These are phyloP conservation scores for Drosophila melanica DNA, from an alignment of 1,140 invertebrate genomes.

Conservation along the genomic window DNA sequence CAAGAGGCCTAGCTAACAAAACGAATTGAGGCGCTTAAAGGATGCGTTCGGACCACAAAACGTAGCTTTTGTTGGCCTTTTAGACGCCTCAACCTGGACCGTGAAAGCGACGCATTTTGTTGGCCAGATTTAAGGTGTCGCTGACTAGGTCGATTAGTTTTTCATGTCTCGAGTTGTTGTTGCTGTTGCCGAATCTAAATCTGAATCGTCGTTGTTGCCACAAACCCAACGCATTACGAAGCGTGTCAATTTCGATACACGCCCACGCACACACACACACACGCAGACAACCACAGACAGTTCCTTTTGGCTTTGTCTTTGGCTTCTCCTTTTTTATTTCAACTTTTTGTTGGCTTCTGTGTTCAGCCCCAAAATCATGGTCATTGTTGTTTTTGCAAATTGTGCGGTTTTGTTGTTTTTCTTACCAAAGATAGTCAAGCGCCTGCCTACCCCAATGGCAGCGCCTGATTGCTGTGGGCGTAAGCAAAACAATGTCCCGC, in stretches of 20 bases:
- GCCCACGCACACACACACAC: conserved; percentile 33
- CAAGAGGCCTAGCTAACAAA: not conserved
- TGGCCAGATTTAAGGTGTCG: conserved; percentile 71
- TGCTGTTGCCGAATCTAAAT: conserved; percentile 48
- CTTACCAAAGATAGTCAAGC: conserved; percentile 34
- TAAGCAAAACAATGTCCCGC: conserved; percentile 68
- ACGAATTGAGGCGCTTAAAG: conserved; percentile 18
- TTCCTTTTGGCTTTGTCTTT: conserved; percentile 20
- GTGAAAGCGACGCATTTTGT: conserved; percentile 22
- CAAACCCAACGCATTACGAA: conserved; percentile 56
- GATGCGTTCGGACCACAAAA: conserved; percentile 42
- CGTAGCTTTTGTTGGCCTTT: conserved; percentile 39
- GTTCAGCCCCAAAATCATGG: conserved; percentile 55
- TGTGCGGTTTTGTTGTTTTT: conserved; percentile 72
- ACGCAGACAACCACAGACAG: conserved; percentile 13
- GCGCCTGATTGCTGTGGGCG: conserved; percentile 46
- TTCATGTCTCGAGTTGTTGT: conserved; percentile 20
- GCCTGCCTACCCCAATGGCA: not conserved
- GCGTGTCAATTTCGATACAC: conserved; percentile 62
- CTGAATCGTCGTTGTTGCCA: conserved; percentile 38
- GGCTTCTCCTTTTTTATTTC: conserved; percentile 39
- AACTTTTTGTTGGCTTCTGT: conserved; percentile 40
- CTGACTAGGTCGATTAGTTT: conserved; percentile 75
- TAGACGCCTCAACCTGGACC: not conserved
- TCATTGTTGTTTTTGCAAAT: conserved; percentile 79